These are phyloP conservation scores for Pitangus sulphuratus DNA, from an alignment of 2,797 vertebrate species.

Conservation along the genomic window DNA sequence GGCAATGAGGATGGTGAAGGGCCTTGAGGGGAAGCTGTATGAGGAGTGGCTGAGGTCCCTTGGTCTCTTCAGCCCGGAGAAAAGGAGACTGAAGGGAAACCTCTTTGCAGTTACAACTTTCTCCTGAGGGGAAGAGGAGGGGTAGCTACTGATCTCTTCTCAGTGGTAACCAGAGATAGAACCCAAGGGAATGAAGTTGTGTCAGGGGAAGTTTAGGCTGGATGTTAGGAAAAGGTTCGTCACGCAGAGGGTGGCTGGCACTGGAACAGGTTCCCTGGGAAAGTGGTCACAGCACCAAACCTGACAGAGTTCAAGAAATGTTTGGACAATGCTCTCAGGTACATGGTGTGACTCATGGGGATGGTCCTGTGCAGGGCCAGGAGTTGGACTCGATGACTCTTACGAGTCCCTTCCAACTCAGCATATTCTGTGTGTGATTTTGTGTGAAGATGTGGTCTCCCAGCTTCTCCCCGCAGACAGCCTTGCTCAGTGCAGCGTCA, in stretches of 20 bases:
- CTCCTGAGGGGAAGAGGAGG: background rate
- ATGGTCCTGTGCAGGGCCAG: background rate
- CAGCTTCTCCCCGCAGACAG: background rate
- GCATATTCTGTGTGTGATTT: background rate
- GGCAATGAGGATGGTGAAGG: background rate
- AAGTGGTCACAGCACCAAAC: background rate
- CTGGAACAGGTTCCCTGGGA: background rate
- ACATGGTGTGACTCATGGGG: background rate
- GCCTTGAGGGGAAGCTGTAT: background rate
- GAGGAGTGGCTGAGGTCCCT: background rate
- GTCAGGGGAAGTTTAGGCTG: background rate
- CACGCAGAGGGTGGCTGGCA: background rate
- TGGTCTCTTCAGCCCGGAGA: background rate
- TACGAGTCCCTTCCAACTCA: background rate
- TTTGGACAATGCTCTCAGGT: background rate
- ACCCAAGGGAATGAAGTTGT: background rate
- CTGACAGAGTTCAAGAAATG: background rate
- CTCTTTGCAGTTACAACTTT: background rate
- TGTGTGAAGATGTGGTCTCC: background rate
- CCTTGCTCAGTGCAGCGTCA: rapidly evolving
- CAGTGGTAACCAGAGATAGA: background rate
- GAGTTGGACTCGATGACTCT: background rate
- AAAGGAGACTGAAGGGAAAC: background rate
- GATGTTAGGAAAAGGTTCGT: background rate
- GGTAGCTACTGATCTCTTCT: background rate